Percentiles rank a stretch among this genome's conserved stretches.
Evolutionary conservation across 2,888 invertebrate genomes (phyloP).

Genomic region (Dinocampus coccinellae): DNA sequence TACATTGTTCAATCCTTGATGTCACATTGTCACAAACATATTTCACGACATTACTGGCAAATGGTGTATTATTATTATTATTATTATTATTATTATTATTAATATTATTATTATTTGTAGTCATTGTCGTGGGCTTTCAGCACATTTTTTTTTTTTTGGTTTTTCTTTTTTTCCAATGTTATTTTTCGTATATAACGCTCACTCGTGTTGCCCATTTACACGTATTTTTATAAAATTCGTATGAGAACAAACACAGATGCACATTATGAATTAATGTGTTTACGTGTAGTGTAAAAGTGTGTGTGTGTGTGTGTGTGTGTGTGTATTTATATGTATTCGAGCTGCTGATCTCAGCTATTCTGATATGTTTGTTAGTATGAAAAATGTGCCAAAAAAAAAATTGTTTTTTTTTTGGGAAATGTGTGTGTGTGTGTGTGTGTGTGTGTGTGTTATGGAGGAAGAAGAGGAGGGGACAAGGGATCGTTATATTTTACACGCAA

Average conservation of each 20-base stretch:
- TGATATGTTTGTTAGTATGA: slow-evolving; percentile 54
- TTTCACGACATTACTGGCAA: slow-evolving; percentile 22
- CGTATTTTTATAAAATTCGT: slow-evolving; percentile 9
- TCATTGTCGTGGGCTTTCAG: slow-evolving; percentile 17
- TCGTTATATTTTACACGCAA: slow-evolving; percentile 77
- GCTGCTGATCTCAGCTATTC: slow-evolving; percentile 49
- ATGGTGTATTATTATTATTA: neutral
- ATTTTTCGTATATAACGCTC: neutral
- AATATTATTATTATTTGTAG: slow-evolving; percentile 15
- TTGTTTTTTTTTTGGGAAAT: slow-evolving; percentile 9
- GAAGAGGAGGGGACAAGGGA: too few relatives aligned
- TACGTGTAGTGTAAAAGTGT: neutral
- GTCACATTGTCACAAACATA: slow-evolving; percentile 24
- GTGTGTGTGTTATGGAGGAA: too few relatives aligned
- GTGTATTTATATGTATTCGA: neutral
- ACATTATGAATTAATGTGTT: neutral
- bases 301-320: slow-evolving; percentile 4
- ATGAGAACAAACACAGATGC: neutral
- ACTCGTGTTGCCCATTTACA: neutral
- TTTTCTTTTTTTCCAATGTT: slow-evolving; percentile 22
- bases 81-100: too few relatives aligned
- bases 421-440: too few relatives aligned
- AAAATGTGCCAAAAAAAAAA: slow-evolving; percentile 21
- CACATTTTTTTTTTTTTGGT: too few relatives aligned
- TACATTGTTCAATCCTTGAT: neutral